Percentiles rank a stretch among this genome's conserved stretches.
These are phyloP conservation scores for Myanophis thanlyinensis DNA, from an alignment of 2,113 vertebrate genomes.

Conservation along the genomic window DNA sequence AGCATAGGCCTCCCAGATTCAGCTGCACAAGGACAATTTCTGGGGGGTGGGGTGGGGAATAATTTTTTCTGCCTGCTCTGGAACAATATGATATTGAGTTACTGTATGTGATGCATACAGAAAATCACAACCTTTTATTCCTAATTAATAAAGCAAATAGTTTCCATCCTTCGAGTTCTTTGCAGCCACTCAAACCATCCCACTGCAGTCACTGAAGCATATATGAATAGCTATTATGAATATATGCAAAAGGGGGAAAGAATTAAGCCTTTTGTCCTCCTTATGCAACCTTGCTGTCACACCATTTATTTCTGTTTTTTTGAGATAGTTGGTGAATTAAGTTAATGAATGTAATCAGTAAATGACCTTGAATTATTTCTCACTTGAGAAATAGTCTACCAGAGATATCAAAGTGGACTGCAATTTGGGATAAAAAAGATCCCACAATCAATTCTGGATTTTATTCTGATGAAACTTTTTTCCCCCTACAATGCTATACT, in stretches of 20 bases:
- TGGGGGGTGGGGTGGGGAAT: background rate
- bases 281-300: background rate
- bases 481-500: background rate
- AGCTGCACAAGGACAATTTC: background rate
- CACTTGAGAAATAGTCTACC: background rate
- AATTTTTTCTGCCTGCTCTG: background rate
- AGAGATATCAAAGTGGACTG: background rate
- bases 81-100: background rate
- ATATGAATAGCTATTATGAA: background rate
- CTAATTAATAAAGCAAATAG: background rate
- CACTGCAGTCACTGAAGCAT: background rate
- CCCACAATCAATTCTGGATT: background rate
- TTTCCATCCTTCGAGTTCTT: background rate
- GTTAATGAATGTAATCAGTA: background rate
- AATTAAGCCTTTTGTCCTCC: background rate
- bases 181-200: background rate
- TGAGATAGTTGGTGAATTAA: background rate
- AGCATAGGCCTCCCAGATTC: background rate
- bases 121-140: background rate
- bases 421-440: background rate
- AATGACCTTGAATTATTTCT: background rate
- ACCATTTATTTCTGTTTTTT: background rate
- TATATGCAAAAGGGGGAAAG: background rate
- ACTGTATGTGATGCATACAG: background rate
- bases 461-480: background rate